phyloP scores from a whole-genome alignment of 30 jellyfish, hydroid and myxozoan species.

The Sanderia malayensis region DNA sequence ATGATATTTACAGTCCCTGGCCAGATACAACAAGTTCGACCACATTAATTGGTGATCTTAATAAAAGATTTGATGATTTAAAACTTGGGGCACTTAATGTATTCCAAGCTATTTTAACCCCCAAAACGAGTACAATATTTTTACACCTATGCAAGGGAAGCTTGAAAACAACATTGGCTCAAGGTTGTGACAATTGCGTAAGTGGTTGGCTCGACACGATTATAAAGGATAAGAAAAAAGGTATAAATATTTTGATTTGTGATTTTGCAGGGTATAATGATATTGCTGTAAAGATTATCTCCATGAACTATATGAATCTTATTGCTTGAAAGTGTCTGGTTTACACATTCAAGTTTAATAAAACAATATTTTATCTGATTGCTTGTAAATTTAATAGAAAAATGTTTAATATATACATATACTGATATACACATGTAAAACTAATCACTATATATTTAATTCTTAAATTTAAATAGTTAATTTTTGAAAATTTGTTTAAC shows the following conservation, averaged over 20 bases:
- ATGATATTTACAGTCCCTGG: slow-evolving; percentile 74
- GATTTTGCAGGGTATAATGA: slow-evolving; percentile 48
- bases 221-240: slow-evolving; percentile 40
- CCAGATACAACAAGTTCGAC: slow-evolving; percentile 47
- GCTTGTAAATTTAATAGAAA: too few species aligned
- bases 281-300: slow-evolving; percentile 15
- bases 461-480: too few species aligned
- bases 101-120: slow-evolving; percentile 78
- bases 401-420: too few species aligned
- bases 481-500: too few species aligned
- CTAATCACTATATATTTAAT: too few species aligned
- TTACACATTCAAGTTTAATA: too few species aligned
- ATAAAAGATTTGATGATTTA: slow-evolving; percentile 53
- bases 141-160: slow-evolving; percentile 45
- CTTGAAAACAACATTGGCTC: slow-evolving; percentile 47
- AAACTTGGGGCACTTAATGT: slow-evolving; percentile 56
- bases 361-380: too few species aligned
- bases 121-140: slow-evolving; percentile 65
- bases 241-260: slow-evolving; percentile 73
- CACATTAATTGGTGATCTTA: slow-evolving; percentile 29
- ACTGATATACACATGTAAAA: too few species aligned
- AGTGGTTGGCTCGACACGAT: slow-evolving; percentile 56
- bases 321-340: too few species aligned
- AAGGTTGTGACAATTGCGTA: slow-evolving; percentile 41
- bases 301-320: slow-evolving; percentile 29